Conservation (phyloP, 2,797 vertebrate genomes). For the Chelmon rostratus region DNA sequence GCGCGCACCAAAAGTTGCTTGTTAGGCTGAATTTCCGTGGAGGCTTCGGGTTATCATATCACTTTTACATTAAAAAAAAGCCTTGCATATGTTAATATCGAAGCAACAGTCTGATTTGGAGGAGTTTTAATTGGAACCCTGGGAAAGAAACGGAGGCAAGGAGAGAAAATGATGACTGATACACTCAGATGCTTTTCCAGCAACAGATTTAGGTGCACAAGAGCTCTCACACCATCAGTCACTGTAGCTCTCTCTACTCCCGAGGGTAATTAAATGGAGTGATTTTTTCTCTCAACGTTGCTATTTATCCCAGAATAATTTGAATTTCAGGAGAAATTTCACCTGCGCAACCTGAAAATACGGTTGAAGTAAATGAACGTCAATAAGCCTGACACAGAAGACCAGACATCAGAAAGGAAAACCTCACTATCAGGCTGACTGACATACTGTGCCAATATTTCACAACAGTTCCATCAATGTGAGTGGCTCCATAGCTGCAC, state of each 20-base stretch:
- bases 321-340: conserved; percentile 36
- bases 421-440: conserved; percentile 34
- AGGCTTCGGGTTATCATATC: conserved; percentile 33
- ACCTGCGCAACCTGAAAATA: conserved; percentile 40
- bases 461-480: conserved; percentile 47
- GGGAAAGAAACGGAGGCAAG: conserved; percentile 55
- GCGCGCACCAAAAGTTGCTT: background rate
- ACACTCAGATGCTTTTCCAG: conserved; percentile 63
- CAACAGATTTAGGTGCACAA: conserved; percentile 62
- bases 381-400: conserved; percentile 29
- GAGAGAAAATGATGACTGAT: conserved; percentile 64
- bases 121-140: conserved; percentile 70
- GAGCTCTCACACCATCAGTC: conserved; percentile 63
- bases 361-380: conserved; percentile 41
- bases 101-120: conserved; percentile 43
- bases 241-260: conserved; percentile 48
- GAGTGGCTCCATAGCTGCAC: conserved; percentile 33
- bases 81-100: conserved; percentile 39
- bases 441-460: conserved; percentile 51
- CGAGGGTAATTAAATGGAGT: conserved; percentile 67
- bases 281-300: conserved; percentile 37
- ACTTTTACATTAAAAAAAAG: conserved; percentile 17
- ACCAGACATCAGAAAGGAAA: conserved; percentile 31
- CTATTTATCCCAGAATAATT: conserved; percentile 54
- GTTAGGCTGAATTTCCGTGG: conserved; percentile 15